These are phyloP conservation scores for Scaptomyza pallida DNA, from an alignment of 1,140 invertebrate species.

Conservation along the genomic window DNA sequence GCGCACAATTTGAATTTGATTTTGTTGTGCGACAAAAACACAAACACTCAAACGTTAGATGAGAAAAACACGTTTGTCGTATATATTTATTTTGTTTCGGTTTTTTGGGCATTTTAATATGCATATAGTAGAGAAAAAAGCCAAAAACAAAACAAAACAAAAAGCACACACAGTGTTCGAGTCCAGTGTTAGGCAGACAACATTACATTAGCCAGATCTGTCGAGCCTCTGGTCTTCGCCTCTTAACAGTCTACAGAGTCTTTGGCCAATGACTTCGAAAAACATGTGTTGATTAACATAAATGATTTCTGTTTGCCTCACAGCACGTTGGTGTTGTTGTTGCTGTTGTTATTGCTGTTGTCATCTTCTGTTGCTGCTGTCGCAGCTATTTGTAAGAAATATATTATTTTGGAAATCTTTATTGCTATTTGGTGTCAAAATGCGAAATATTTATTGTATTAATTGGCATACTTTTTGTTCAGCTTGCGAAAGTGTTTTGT, in stretches of 20 bases:
- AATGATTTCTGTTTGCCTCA: slow-evolving; percentile 69
- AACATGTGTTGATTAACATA: slow-evolving; percentile 81
- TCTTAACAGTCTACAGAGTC: slow-evolving; percentile 7
- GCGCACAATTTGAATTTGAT: slow-evolving; percentile 76
- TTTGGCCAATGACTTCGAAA: slow-evolving; percentile 74
- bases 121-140: slow-evolving; percentile 45
- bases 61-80: slow-evolving; percentile 71
- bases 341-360: slow-evolving; percentile 28
- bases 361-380: slow-evolving; percentile 39
- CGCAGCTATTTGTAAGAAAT: slow-evolving; percentile 55
- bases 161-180: slow-evolving; percentile 1
- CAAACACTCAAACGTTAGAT: slow-evolving; percentile 3
- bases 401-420: slow-evolving; percentile 63
- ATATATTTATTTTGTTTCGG: slow-evolving; percentile 74
- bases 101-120: slow-evolving; percentile 73
- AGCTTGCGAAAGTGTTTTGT: slow-evolving; percentile 17
- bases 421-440: slow-evolving; percentile 71
- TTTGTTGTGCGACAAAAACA: slow-evolving; percentile 65
- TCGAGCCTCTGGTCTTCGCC: slow-evolving; percentile 31
- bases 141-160: slow-evolving; percentile 4
- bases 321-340: slow-evolving; percentile 29
- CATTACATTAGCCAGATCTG: slow-evolving; percentile 50
- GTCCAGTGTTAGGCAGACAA: slow-evolving; percentile 43
- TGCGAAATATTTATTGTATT: slow-evolving; percentile 73
- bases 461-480: slow-evolving; percentile 65